phyloP scores from a whole-genome alignment of 2,888 invertebrate species.

The Xanthorhoe designata region DNA sequence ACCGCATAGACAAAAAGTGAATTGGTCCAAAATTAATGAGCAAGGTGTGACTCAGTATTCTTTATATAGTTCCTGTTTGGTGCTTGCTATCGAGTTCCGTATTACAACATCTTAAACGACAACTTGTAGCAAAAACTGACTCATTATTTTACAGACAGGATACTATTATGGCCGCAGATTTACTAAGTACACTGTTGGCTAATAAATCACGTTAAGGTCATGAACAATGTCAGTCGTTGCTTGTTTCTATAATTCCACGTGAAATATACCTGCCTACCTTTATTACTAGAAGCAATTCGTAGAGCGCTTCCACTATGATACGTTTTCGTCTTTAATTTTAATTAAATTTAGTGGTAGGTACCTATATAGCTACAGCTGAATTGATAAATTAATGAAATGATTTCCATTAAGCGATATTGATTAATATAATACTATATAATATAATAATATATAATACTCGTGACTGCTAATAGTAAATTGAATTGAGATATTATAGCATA shows the following conservation, averaged over 20 bases:
- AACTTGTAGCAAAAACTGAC: constrained; percentile 35
- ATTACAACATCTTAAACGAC: constrained; percentile 36
- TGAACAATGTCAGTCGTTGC: constrained; percentile 15
- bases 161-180: constrained; percentile 20
- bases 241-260: constrained; percentile 11
- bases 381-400: no score
- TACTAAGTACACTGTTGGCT: constrained; percentile 14
- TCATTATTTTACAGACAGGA: constrained; percentile 22
- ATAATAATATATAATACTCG: no score
- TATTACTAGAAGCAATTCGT: neutral
- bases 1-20: constrained; percentile 34
- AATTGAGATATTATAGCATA: no score
- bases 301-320: neutral
- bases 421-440: no score
- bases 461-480: no score
- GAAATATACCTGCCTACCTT: neutral
- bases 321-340: no score
- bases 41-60: constrained; percentile 34
- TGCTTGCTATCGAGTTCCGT: constrained; percentile 30
- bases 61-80: constrained; percentile 36
- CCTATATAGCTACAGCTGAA: no score
- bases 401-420: no score
- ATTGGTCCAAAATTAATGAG: constrained; percentile 25
- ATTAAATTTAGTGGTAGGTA: no score
- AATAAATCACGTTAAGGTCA: constrained; percentile 28